A percentile compares a stretch with the other conserved stretches of the same genome.
phyloP scores from a whole-genome alignment of 2,113 vertebrate species.

The Anolis carolinensis region DNA sequence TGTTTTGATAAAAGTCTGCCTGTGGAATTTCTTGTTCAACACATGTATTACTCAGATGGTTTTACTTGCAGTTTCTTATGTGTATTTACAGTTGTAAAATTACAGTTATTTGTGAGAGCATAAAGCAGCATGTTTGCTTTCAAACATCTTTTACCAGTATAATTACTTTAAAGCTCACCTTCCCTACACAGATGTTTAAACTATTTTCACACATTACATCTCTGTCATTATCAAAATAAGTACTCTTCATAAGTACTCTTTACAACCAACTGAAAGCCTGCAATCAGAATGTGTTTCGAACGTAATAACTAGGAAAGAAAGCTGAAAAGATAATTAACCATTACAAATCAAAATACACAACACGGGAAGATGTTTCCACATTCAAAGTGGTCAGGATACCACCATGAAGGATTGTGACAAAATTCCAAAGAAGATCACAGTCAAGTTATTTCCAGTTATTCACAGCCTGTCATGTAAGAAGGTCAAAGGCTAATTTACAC shows the following conservation, averaged over 20 bases:
- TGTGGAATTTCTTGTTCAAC: constrained; percentile 6
- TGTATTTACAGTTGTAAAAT: constrained; percentile 33
- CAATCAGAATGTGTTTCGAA: constrained; percentile 40
- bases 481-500: not conserved
- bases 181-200: not conserved
- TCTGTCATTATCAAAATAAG: constrained; percentile 49
- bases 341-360: constrained; percentile 25
- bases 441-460: not conserved
- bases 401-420: not conserved
- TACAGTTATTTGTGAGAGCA: constrained; percentile 29
- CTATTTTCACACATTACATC: constrained; percentile 18
- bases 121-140: constrained; percentile 28
- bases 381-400: constrained; percentile 38
- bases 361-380: not conserved
- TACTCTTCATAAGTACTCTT: constrained; percentile 53
- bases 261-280: constrained; percentile 47
- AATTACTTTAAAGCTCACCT: constrained; percentile 46
- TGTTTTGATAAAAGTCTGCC: constrained; percentile 1
- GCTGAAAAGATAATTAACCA: constrained; percentile 47
- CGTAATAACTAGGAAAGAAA: constrained; percentile 56
- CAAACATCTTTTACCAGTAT: constrained; percentile 33
- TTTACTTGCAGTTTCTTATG: constrained; percentile 20
- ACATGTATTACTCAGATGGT: constrained; percentile 15
- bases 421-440: constrained; percentile 6
- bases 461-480: not conserved